Percentiles rank a stretch among this genome's conserved stretches.
Conservation (phyloP, 2,888 invertebrate genomes). For the Allolobophora icterica region DNA sequence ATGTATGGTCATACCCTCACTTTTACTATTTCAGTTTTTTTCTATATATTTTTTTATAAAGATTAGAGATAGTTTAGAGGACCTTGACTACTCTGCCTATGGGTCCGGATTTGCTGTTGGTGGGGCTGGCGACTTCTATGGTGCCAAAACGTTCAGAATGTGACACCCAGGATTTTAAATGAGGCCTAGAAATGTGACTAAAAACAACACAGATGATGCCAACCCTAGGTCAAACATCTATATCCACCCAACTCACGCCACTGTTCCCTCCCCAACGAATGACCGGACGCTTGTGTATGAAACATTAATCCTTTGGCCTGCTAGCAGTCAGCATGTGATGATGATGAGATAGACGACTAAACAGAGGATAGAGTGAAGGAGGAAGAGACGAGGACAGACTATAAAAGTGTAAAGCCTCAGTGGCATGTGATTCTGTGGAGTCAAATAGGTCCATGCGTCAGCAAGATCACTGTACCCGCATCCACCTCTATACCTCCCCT, state of each 20-base stretch:
- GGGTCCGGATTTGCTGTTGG: no score
- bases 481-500: not conserved
- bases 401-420: not conserved
- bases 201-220: not conserved
- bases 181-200: not conserved
- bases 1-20: no score
- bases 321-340: not conserved
- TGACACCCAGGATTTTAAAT: not conserved
- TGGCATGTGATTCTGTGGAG: conserved; percentile 17
- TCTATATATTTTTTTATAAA: no score
- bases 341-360: not conserved
- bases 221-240: not conserved
- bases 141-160: not conserved
- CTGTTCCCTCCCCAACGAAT: not conserved
- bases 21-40: no score
- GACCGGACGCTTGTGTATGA: not conserved
- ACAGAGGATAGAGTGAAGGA: not conserved
- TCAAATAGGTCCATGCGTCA: not conserved
- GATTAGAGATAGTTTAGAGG: no score
- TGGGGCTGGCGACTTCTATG: no score
- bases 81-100: no score
- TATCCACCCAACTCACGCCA: not conserved
- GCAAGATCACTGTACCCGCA: not conserved
- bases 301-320: not conserved
- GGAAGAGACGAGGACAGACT: no score